Evolutionary conservation across 2,797 vertebrate species (phyloP), one percentile per base, ranked within the genome.

Genomic region (Semaprochilodus insignis): DNA sequence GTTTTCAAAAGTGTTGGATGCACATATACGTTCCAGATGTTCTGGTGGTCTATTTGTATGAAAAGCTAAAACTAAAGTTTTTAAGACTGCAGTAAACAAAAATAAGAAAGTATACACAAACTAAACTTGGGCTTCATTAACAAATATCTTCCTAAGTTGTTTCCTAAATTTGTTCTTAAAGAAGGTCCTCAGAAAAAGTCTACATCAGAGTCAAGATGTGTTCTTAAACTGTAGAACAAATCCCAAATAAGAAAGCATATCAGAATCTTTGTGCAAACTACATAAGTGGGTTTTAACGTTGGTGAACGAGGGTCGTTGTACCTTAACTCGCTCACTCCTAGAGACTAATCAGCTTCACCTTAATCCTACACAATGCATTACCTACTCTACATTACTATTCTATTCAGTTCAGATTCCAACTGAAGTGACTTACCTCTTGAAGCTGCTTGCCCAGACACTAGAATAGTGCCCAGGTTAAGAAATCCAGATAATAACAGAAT

Each of bases 351-450:
- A 16, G 1, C 25, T 34, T 57, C 27, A 34, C 16, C 72, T 57
- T 40, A 60, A 44, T 40, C 17, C 55, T 40, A 23, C 31, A 55
- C 51, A 55, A 8, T 75, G 34, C 13, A 23, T n/a, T 60, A 1
- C 23, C 11, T n/a, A n/a, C n/a, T n/a, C n/a, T n/a, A n/a, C n/a
- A n/a, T n/a, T n/a, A n/a, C n/a, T n/a, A n/a, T 66, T 40, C 27
- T 27, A 1, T 63, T 54, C n/a, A 72, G 7, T 31, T 11, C 44
- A 73, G 57, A 16, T 57, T 17, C 17, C 17, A 80, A 66, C 34
- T 57, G 7, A 71, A 51, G 27, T 19, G 17, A 6, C 91, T 92
- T 81, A 95, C 95, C 95, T 93, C 93, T 93, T 86, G 83, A 74
- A 54, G 78, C 54, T 71, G 71, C 75, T 81, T 95, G 95, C 78